These are phyloP conservation scores for Pseudococcus jackbeardsleyi DNA, from an alignment of 2,888 invertebrate genomes.

Conservation along the genomic window DNA sequence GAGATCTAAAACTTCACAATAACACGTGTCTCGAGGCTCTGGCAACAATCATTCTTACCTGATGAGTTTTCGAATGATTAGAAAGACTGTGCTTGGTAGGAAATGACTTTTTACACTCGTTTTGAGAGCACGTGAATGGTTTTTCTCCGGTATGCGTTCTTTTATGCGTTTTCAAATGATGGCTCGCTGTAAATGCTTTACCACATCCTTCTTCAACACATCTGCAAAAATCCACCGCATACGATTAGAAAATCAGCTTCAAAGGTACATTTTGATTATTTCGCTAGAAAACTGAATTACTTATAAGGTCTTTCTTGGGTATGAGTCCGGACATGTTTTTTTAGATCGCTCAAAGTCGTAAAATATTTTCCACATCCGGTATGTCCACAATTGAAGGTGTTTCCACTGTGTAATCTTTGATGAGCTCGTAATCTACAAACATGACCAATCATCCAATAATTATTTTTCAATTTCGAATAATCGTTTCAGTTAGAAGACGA, in stretches of 20 bases:
- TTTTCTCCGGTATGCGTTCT: conserved; percentile 87
- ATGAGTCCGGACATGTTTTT: conserved; percentile 93
- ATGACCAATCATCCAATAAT: background rate
- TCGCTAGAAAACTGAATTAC: conserved; percentile 72
- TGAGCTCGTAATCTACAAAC: conserved; percentile 82
- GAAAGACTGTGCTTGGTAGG: conserved; percentile 88
- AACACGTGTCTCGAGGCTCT: too few species aligned
- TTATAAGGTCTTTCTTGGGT: conserved; percentile 91
- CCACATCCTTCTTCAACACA: conserved; percentile 88
- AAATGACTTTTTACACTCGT: conserved; percentile 82
- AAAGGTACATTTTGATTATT: background rate
- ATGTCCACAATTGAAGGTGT: conserved; percentile 92
- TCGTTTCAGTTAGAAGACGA: background rate
- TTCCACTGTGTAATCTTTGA: conserved; percentile 91
- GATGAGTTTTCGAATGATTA: conserved; percentile 82
- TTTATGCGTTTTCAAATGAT: conserved; percentile 92
- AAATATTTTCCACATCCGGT: conserved; percentile 90
- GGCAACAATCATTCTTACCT: conserved; percentile 7
- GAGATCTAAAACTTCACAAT: too few species aligned
- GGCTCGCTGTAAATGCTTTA: conserved; percentile 93
- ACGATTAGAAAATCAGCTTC: background rate
- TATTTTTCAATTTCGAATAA: background rate
- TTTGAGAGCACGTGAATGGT: conserved; percentile 81
- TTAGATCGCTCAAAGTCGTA: conserved; percentile 93
- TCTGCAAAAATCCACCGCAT: conserved; percentile 71